Percentiles rank a stretch among this genome's conserved stretches.
Conservation (phyloP, 23 tunicate genomes). For the Halocynthia roretzi region DNA sequence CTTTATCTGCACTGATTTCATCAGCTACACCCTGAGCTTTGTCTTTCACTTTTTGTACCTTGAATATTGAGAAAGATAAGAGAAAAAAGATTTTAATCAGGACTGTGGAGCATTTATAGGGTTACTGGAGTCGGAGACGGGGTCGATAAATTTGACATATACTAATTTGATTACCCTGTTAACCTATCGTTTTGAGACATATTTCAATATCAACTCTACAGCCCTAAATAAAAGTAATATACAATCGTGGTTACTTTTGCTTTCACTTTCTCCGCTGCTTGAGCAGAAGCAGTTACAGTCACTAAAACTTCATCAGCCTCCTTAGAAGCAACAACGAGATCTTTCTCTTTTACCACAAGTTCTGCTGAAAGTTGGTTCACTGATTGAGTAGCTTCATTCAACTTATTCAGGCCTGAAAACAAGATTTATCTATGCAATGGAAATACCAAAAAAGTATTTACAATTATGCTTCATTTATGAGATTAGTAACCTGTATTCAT, state of each 20-base stretch:
- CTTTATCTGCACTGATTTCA: conserved; percentile 77
- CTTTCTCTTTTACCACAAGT: conserved; percentile 87
- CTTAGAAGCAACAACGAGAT: conserved; percentile 82
- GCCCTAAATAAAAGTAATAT: no score
- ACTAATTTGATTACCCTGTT: no score
- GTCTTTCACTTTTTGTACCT: conserved; percentile 92
- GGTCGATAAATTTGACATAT: no score
- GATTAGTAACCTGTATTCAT: conserved; percentile 72
- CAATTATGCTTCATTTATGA: no score
- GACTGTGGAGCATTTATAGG: no score
- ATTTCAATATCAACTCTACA: neutral
- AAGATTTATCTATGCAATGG: neutral
- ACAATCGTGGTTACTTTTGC: conserved; percentile 34
- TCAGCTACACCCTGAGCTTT: conserved; percentile 92
- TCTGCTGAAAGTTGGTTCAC: conserved; percentile 73
- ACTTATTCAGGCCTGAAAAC: conserved; percentile 61
- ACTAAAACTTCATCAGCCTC: conserved; percentile 84
- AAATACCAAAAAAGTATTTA: neutral
- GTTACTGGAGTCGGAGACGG: no score
- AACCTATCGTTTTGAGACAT: neutral
- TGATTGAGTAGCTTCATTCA: conserved; percentile 82
- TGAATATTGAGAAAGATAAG: neutral
- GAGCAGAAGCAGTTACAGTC: conserved; percentile 67
- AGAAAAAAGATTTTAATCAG: neutral
- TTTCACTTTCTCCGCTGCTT: conserved; percentile 90